Evolutionary conservation across 2,888 invertebrate species (phyloP).

Genomic region (Pediacus dermestoides): DNA sequence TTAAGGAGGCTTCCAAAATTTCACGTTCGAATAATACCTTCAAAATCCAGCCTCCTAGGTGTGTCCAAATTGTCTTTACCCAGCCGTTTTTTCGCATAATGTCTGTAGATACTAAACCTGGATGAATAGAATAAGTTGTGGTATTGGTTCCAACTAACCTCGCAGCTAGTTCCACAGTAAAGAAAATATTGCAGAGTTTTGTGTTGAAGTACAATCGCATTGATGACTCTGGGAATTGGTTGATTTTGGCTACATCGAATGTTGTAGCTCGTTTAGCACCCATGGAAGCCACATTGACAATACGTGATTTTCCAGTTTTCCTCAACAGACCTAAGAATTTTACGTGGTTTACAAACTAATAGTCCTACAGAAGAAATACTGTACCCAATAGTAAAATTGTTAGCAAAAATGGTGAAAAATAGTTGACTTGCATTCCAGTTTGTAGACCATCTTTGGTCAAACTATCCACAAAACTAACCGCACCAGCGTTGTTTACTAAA

Average conservation of each 20-base stretch:
- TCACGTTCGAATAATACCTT: constrained; percentile 1
- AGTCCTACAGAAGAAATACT: too few relatives aligned
- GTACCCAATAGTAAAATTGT: constrained; percentile 64
- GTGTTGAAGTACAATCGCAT: constrained; percentile 31
- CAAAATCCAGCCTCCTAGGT: too few relatives aligned
- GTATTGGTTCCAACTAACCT: constrained; percentile 28
- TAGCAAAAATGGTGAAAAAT: constrained; percentile 68
- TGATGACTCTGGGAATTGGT: constrained; percentile 19
- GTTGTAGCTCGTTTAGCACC: constrained; percentile 22
- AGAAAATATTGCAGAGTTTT: constrained; percentile 36
- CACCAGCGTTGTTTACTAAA: constrained; percentile 64
- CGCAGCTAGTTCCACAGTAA: constrained; percentile 30
- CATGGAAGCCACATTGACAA: constrained; percentile 36
- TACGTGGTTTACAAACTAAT: too few relatives aligned
- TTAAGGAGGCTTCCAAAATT: neutral
- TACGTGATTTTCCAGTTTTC: constrained; percentile 32
- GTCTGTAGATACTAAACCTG: constrained; percentile 27
- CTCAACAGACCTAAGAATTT: constrained; percentile 55
- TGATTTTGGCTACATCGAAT: constrained; percentile 29
- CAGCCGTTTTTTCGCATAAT: neutral
- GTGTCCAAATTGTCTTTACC: constrained; percentile 3
- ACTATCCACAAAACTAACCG: constrained; percentile 48
- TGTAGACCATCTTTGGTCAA: constrained; percentile 62
- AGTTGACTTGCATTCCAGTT: constrained; percentile 63
- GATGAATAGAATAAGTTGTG: constrained; percentile 34